Base-by-base conservation (phyloP, 64 coral and sea anemone species). In the Actinia tenebrosa region DNA sequence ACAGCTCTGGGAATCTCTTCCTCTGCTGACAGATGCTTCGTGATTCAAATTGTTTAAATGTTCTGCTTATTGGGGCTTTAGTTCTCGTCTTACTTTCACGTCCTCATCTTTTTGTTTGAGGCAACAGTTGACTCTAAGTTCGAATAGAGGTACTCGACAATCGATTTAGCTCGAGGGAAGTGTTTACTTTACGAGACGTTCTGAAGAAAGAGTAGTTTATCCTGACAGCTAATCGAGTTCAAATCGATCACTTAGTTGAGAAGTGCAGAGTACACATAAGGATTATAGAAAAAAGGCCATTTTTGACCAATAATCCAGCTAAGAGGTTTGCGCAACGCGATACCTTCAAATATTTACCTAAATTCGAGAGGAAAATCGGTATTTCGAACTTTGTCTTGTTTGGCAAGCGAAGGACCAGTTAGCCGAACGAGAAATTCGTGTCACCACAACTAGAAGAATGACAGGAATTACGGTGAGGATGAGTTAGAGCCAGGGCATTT, bases 1-100 rank as follows among this genome's bases (percentile, higher is more conserved):
- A 81, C 79, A 81, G 16, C 79, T 81, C 79, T 81, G 79, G 79
- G 79, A 81, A 81, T 45, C 22, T 81, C 69, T 53, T 81, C 45
- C 50, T 81, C 79, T 50, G 50, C 10, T 7, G 6, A 53, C 79
- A 81, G 79, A 53, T 81, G 79, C 79, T 23, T 16, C 16, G 22
- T 4, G 6, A 22, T 20, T 17, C 43, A 81, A 81, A 81, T 53
- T 81, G 79, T 14, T 81, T 53, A 81, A 81, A 81, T 37, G 44
- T 81, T 52, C 16, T 81, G 50, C 45, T 50, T 81, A 81, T 22
- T 11, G 45, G 13, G n/a, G 69, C 11, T 75, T 66, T 75, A 42
- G 26, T 11, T 37, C n/a, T 75, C 69, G 7, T 75, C 25, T 30
- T 42, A 37, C 10, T 0, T 30, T 75, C 26, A 66, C 20, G 63